Conservation (phyloP, 2,797 vertebrate species). For the Aeoliscus strigatus region DNA sequence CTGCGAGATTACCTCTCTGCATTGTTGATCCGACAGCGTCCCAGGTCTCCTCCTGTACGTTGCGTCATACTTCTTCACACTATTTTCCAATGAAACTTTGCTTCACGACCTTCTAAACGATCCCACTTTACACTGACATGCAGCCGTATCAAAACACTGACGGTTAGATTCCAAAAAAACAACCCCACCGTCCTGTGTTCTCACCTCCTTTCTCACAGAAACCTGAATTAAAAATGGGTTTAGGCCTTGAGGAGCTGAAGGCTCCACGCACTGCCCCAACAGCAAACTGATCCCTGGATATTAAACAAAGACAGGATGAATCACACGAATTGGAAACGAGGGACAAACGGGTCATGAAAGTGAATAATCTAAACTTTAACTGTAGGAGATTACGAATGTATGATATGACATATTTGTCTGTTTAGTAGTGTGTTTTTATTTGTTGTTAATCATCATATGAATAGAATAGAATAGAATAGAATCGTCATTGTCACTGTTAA, state of each 20-base stretch:
- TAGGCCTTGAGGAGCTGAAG: constrained; percentile 38
- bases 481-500: too few species aligned
- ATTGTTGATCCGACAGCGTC: not conserved
- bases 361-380: constrained; percentile 16
- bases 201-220: constrained; percentile 29
- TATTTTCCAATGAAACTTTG: too few species aligned
- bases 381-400: too few species aligned
- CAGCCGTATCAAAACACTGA: too few species aligned
- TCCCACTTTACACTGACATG: too few species aligned
- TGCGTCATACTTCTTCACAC: too few species aligned
- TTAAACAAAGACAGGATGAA: constrained; percentile 49
- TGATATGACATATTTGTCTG: too few species aligned
- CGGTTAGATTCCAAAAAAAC: constrained; percentile 13
- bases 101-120: too few species aligned
- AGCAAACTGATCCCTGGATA: constrained; percentile 38
- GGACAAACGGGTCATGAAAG: constrained; percentile 30
- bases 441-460: too few species aligned
- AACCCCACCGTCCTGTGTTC: constrained; percentile 20
- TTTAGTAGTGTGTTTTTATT: too few species aligned
- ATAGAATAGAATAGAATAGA: too few species aligned
- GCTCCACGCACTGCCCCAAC: constrained; percentile 48
- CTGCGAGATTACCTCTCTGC: not conserved
- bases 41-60: not conserved
- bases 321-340: constrained; percentile 50
- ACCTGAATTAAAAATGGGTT: constrained; percentile 51